Percentiles rank a stretch among this genome's conserved stretches.
Conservation (phyloP, 2,888 invertebrate genomes). For the Athrips mouffetella region DNA sequence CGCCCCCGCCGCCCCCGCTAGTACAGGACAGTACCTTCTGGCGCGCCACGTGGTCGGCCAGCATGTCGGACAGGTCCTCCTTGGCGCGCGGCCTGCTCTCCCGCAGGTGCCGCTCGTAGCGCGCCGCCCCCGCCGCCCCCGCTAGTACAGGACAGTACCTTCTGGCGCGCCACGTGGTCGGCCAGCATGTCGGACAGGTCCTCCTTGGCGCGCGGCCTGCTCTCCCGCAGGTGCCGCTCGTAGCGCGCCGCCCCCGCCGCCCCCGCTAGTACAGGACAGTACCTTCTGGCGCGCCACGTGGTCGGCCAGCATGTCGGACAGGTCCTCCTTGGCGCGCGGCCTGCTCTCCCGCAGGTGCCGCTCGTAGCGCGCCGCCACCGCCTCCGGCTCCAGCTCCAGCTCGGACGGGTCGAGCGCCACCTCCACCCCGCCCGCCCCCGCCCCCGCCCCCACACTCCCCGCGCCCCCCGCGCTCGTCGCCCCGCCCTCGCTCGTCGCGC, state of each 20-base stretch:
- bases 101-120: too few species aligned
- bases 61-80: too few species aligned
- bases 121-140: too few species aligned
- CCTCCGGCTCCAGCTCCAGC: conserved; percentile 96
- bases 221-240: conserved; percentile 96
- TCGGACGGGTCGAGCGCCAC: conserved; percentile 98
- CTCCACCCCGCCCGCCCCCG: conserved; percentile 87
- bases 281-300: conserved; percentile 98
- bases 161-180: conserved; percentile 97
- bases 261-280: background rate
- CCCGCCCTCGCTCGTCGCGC: conserved; percentile 19
- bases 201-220: conserved; percentile 92
- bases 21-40: too few species aligned
- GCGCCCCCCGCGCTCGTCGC: conserved; percentile 26
- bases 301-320: conserved; percentile 99
- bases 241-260: too few species aligned
- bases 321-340: conserved; percentile 93
- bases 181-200: conserved; percentile 99
- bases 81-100: too few species aligned
- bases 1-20: too few species aligned
- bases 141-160: conserved; percentile 74
- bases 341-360: conserved; percentile 96
- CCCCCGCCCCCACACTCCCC: conserved; percentile 32
- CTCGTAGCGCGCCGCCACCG: conserved; percentile 97
- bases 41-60: too few species aligned